These are phyloP conservation scores for Emys orbicularis DNA, from an alignment of 2,797 vertebrate genomes.

Conservation along the genomic window DNA sequence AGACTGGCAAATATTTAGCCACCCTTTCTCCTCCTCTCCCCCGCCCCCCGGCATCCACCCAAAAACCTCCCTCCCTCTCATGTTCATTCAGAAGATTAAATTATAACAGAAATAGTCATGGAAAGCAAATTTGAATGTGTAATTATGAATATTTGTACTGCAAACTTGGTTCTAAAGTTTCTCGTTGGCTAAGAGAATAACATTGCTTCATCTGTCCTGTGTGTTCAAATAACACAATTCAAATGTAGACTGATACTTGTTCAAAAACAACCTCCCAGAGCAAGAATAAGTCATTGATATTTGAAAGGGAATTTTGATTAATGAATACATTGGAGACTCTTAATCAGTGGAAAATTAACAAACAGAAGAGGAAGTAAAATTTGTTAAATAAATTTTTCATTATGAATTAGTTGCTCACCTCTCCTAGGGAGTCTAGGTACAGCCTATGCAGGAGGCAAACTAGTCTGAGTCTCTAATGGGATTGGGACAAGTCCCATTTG, in stretches of 20 bases:
- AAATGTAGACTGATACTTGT: not conserved
- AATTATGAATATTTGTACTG: not conserved
- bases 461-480: not conserved
- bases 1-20: not conserved
- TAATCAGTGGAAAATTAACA: not conserved
- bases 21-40: not conserved
- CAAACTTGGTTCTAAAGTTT: not conserved
- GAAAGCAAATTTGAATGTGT: not conserved
- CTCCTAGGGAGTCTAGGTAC: not conserved
- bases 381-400: not conserved
- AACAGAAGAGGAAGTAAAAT: not conserved
- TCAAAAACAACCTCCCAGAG: not conserved
- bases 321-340: not conserved
- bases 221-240: not conserved
- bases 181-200: not conserved
- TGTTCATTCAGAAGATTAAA: not conserved
- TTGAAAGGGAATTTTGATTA: not conserved
- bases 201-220: not conserved
- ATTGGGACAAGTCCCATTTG: not conserved
- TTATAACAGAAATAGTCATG: not conserved
- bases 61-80: not conserved
- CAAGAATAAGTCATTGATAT: not conserved
- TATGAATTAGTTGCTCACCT: not conserved
- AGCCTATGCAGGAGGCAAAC: not conserved
- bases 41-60: not conserved